phyloP scores from a whole-genome alignment of 2,888 invertebrate species.

The Himalopsyche tibetana region DNA sequence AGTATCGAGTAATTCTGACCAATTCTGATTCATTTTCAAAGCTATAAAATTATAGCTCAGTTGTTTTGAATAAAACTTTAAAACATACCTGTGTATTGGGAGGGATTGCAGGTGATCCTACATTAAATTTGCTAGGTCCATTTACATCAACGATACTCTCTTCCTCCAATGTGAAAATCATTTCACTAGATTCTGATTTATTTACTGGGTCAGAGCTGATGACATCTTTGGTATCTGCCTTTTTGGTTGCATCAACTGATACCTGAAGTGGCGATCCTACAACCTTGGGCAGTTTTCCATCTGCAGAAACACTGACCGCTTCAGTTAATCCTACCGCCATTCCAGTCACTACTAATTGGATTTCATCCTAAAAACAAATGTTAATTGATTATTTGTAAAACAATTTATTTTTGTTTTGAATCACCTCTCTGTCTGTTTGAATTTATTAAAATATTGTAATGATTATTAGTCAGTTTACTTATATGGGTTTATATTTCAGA shows the following conservation, averaged over 20 bases:
- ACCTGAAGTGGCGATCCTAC: background rate
- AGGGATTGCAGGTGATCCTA: background rate
- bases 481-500: no score
- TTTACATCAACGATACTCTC: slow-evolving; percentile 76
- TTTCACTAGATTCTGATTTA: slow-evolving; percentile 81
- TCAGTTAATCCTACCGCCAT: slow-evolving; percentile 87
- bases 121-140: slow-evolving; percentile 23
- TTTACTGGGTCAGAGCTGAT: slow-evolving; percentile 67
- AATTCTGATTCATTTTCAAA: no score
- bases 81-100: background rate
- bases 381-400: background rate
- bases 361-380: slow-evolving; percentile 77
- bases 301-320: slow-evolving; percentile 72
- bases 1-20: no score
- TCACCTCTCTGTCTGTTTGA: background rate
- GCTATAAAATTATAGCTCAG: no score
- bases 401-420: background rate
- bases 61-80: no score
- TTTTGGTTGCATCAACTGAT: slow-evolving; percentile 58
- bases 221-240: slow-evolving; percentile 64
- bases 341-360: slow-evolving; percentile 83
- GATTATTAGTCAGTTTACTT: no score
- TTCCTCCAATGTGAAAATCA: slow-evolving; percentile 91
- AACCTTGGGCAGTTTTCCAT: slow-evolving; percentile 37
- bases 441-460: no score